Evolutionary conservation across 2,888 invertebrate species (phyloP), one percentile per base, ranked within the genome.

Genomic region (Clepsis dumicolana): DNA sequence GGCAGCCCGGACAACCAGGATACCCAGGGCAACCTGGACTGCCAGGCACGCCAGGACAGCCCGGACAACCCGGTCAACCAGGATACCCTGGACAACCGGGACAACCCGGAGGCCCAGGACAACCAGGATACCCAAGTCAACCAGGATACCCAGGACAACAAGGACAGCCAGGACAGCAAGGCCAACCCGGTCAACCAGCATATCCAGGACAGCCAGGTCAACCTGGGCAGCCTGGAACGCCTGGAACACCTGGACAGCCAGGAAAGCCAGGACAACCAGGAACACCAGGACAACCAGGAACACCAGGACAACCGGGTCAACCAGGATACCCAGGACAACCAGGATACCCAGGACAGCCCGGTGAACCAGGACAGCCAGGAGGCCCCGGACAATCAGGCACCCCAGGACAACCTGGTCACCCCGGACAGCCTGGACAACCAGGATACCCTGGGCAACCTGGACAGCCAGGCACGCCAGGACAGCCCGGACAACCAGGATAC

Each of bases 21-120:
- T 54, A 73, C 16, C 77, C 75, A 18, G 80, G 76, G 4, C 48
- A 64, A 63, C n/a, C 81, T 80, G 52, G 71, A 75, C n/a, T n/a
- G n/a, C n/a, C n/a, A n/a, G n/a, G n/a, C 4, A 78, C 71, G n/a
- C 7, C 65, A 4, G 60, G 60, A 1, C 16, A 65, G 2, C 53
- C 65, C 8, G 68, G 68, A 25, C 25, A 52, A 18, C 60, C 64
- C 7, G 62, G 62, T 10, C 59, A 64, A 16, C 44, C 64, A 1
- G 71, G 68, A 16, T 18, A 8, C 10, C 67, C 67, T 3, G 70
- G 70, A 2, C 18, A 61, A 0, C 64, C 67, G 24, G 71, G 67
- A 24, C 21, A 35, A 0, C 60, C 64, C 18, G 70, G 64, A 8
- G 4, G 59, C 2, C 60, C 65, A 16, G 70, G 70, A 12, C 24